Evolutionary conservation across 2,113 vertebrate species (phyloP), one percentile per base, ranked within the genome.

Genomic region (Eulemur macaco): DNA sequence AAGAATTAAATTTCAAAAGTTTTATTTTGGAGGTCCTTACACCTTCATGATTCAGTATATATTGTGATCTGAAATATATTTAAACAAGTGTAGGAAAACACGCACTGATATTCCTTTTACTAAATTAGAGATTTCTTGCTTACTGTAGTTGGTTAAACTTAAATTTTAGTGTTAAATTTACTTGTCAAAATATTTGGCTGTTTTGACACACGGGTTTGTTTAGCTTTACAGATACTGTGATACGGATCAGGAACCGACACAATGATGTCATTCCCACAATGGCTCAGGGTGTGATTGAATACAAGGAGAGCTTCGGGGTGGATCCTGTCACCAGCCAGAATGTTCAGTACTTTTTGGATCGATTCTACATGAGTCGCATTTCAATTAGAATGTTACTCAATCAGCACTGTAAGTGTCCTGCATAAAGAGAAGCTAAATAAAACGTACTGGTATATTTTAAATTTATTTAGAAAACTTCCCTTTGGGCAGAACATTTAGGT

Each of bases 331-430:
- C 99, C 97, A 99, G 99, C 81, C 99, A 99, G 96, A 99, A 99
- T 0, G 99, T 99, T 96, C 99, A 99, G 98, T 99, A 99, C 97
- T 99, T 99, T 93, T 98, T 99, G 96, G 99, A 99, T 97, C 99
- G 99, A 87, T 99, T 99, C 98, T 99, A 99, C 98, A 99, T 99
- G 99, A 99, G 99, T 97, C 99, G 99, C 95, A 99, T 99, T 97
- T 99, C 99, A 97, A 99, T 99, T 98, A 98, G 99, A 97, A 99
- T 99, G 99, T 98, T 99, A 95, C 99, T 99, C 56, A 99, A 99
- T 98, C 99, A 99, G 97, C 99, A 99, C 98, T 99, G 99, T 99
- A 98, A 99, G 99, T 98, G 82, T 94, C 80, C 13, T 5, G 1
- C 91, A 34, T 78, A 14, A 47, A 97, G 91, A 94, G 68, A 91